phyloP scores from a whole-genome alignment of 2,113 vertebrate species.

The Xiphophorus hellerii region DNA sequence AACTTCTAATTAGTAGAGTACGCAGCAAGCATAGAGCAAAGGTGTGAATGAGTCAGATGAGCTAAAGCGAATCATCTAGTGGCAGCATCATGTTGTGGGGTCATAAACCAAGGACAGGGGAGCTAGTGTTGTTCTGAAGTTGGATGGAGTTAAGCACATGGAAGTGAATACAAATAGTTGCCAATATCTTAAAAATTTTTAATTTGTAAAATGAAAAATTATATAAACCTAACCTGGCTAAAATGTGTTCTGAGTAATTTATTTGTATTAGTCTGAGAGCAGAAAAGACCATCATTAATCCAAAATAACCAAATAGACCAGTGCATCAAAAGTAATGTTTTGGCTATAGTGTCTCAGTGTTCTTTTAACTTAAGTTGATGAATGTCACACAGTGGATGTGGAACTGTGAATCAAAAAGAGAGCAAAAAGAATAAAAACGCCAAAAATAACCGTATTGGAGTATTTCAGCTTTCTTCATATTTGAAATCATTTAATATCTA shows the following conservation, averaged over 20 bases:
- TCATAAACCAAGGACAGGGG: neutral
- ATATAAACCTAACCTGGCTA: neutral
- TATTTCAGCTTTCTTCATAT: neutral
- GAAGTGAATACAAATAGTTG: neutral
- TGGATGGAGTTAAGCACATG: neutral
- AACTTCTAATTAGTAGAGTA: too few relatives aligned
- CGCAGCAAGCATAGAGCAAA: too few relatives aligned
- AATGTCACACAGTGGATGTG: neutral
- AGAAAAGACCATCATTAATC: neutral
- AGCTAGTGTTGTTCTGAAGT: neutral
- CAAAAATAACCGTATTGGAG: neutral
- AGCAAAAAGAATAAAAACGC: neutral
- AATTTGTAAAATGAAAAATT: neutral
- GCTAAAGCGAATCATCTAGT: neutral
- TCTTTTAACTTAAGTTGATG: neutral
- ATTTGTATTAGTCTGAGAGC: neutral
- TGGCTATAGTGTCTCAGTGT: neutral
- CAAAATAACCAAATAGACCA: neutral
- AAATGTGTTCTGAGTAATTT: neutral
- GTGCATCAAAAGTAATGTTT: neutral
- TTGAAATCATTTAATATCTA: neutral
- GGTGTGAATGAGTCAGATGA: too few relatives aligned
- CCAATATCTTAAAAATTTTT: neutral
- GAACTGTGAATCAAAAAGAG: neutral
- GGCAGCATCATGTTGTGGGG: neutral